These are phyloP conservation scores for Trichechus manatus DNA, from an alignment of 2,113 vertebrate genomes.

Conservation along the genomic window DNA sequence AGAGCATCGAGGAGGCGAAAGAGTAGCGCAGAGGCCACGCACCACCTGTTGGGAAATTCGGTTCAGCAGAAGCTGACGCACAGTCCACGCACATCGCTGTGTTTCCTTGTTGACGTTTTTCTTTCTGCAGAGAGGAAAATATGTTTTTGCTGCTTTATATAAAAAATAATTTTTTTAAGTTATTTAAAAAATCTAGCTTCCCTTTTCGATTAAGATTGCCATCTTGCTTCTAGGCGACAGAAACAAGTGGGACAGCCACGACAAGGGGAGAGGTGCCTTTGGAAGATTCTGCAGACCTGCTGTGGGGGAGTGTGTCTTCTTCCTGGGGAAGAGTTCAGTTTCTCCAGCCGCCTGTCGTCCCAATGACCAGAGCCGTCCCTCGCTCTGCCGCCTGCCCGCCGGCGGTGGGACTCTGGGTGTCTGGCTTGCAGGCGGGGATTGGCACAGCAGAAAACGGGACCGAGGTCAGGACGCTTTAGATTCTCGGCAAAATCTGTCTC, in stretches of 20 bases:
- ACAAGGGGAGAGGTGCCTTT: slow-evolving; percentile 76
- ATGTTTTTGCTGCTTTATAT: slow-evolving; percentile 91
- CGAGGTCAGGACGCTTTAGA: slow-evolving; percentile 73
- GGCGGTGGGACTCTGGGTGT: too few relatives aligned
- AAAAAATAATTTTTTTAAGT: slow-evolving; percentile 90
- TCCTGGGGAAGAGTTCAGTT: slow-evolving; percentile 83
- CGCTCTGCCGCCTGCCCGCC: slow-evolving; percentile 74
- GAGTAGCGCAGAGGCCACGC: slow-evolving; percentile 86
- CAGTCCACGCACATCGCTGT: slow-evolving; percentile 85
- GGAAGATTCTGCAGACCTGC: slow-evolving; percentile 76
- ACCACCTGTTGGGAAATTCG: slow-evolving; percentile 86
- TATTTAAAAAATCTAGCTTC: slow-evolving; percentile 90
- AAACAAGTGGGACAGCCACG: neutral
- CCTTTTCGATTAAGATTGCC: slow-evolving; percentile 89
- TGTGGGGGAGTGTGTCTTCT: slow-evolving; percentile 79
- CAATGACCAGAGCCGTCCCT: slow-evolving; percentile 75
- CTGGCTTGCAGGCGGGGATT: slow-evolving; percentile 48
- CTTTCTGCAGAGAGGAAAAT: slow-evolving; percentile 88
- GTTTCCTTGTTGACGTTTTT: slow-evolving; percentile 88
- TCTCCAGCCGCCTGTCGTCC: slow-evolving; percentile 80
- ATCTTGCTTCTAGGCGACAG: slow-evolving; percentile 87
- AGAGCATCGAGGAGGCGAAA: slow-evolving; percentile 80
- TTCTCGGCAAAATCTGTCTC: slow-evolving; percentile 74
- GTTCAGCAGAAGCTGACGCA: slow-evolving; percentile 85
- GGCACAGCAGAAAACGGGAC: slow-evolving; percentile 71